Evolutionary conservation across 2,888 invertebrate genomes (phyloP), one percentile per base, ranked within the genome.

Genomic region (Hirtodrosophila confusa): DNA sequence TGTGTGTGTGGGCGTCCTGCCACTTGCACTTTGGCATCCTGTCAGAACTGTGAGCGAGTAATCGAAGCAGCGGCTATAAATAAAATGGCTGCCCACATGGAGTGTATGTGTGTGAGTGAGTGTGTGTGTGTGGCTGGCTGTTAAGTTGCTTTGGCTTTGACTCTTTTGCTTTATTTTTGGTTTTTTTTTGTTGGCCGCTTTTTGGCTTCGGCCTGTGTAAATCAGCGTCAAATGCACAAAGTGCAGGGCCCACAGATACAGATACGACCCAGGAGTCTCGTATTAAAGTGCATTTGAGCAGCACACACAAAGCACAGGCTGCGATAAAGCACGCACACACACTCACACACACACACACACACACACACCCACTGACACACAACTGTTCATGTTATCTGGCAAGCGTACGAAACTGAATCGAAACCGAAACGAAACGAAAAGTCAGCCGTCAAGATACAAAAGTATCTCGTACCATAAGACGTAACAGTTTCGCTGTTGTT

Each of bases 191-290:
- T 60, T 58, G 51, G 57, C 24, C 41, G 29, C 33, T 56, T 65
- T 56, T 60, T 43, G 40, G 29, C 53, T 53, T 40, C 33, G 31
- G 63, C 53, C 55, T 65, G 68, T 75, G 80, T 84, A 86, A 84
- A 84, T 86, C 82, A 84, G 78, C 68, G 78, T 77, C 84, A 82
- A 82, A 63, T 83, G 80, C 80, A 83, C 71, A 77, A 77, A 80
- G 68, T 70, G 67, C 66, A 75, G 50, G 53, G 64, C 51, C 12
- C 44, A 44, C 27, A 27, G 27, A 27, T 27, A 27, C 27, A 62
- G 62, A 71, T 65, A 48, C 71, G 65, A 71, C 78, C 75, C 75
- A 57, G 58, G 78, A 69, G 67, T 56, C 65, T 76, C 56, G 51
- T 68, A 53, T 72, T 68, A 64, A 79, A 76, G 65, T 70, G 58